Conservation (phyloP, 2,797 vertebrate genomes). For the Saxicola maurus region DNA sequence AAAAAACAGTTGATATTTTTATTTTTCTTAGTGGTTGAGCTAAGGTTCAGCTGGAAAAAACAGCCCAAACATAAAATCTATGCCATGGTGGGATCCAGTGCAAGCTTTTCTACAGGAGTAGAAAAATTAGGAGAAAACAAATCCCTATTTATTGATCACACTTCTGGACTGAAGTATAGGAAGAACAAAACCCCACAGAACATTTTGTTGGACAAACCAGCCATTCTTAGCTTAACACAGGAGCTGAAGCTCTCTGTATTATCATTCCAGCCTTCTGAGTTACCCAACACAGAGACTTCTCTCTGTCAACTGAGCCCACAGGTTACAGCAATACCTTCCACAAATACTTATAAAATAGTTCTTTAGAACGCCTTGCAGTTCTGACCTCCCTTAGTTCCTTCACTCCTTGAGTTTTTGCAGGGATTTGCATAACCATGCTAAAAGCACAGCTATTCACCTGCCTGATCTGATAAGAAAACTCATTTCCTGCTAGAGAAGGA, state of each 20-base stretch:
- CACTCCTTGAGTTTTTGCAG: neutral
- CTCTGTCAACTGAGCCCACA: neutral
- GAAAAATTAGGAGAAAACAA: neutral
- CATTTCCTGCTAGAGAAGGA: neutral
- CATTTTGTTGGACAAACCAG: neutral
- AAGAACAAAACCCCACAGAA: neutral
- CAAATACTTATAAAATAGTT: neutral
- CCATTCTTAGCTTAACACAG: neutral
- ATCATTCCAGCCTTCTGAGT: neutral
- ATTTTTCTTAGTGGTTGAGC: neutral
- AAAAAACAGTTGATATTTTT: neutral
- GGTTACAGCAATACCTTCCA: neutral
- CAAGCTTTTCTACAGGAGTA: neutral
- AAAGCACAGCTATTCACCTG: neutral
- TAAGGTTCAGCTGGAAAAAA: neutral
- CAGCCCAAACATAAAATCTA: neutral
- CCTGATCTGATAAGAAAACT: neutral
- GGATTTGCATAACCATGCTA: neutral
- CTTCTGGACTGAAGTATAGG: neutral
- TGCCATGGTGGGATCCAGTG: neutral
- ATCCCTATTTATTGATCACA: neutral
- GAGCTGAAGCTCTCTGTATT: neutral
- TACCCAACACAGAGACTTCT: neutral
- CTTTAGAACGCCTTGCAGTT: neutral
- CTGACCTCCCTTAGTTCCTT: neutral